Evolutionary conservation across 2,797 vertebrate genomes (phyloP), one percentile per base, ranked within the genome.

Genomic region (Hoplostethus atlanticus): DNA sequence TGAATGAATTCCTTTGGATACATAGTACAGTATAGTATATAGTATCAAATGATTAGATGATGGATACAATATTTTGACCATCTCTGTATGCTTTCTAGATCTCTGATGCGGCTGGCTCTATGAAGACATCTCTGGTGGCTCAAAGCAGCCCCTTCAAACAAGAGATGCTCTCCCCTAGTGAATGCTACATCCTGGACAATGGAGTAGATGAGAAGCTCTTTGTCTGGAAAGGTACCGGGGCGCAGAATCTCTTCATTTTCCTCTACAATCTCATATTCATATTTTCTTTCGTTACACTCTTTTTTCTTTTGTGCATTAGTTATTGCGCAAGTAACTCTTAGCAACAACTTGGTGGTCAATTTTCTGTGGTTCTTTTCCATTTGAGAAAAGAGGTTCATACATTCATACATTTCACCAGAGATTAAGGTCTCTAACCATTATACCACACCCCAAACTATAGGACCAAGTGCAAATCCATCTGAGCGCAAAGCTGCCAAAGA

Each of bases 151-250:
- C 95, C 11, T 95, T 96, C 77, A 86, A 91, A 68, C 94, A 95
- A 81, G 46, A 64, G 1, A 79, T 89, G 76, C 93, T 96, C 30
- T 73, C 65, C 10, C 40, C 74, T 6, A 54, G 1, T 0, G 95
- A 96, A 4, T 95, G 94, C 86, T 96, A 86, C 84, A 89, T 96
- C 68, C 47, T 96, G 71, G 95, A 95, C 83, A 94, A 94, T 36
- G 84, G 85, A 31, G 51, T 0, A 28, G 67, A 89, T 56, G 64
- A 77, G 0, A 93, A 82, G 46, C 68, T 96, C 68, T 95, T 93
- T 81, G 75, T 96, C 68, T 96, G 95, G 95, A 96, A 95, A 94
- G 95, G 95, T 95, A 85, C 15, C 1, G 6, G 5, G 54, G 5
- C 42, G 25, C 30, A 1, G 25, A 13, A 31, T 56, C 2, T 50